phyloP scores from a whole-genome alignment of 1,140 invertebrate genomes.

The Drosophila pruinosa region DNA sequence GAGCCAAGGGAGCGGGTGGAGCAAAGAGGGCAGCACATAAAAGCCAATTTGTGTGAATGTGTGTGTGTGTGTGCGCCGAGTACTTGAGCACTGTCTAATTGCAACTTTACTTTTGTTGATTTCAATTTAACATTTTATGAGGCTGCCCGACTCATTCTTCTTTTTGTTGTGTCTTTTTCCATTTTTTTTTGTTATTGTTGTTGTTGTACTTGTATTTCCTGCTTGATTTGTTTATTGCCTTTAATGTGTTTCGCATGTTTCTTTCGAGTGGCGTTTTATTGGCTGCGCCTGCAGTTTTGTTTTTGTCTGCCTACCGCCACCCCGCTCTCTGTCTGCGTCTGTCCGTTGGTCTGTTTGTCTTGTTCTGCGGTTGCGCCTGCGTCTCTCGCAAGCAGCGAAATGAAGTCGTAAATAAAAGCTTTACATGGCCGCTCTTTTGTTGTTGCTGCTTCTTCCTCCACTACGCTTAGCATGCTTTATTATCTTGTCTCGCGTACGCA shows the following conservation, averaged over 20 bases:
- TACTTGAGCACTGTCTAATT: constrained; percentile 42
- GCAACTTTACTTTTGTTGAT: constrained; percentile 40
- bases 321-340: neutral
- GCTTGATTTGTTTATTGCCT: constrained; percentile 52
- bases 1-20: neutral
- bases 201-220: constrained; percentile 38
- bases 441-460: constrained; percentile 10
- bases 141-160: constrained; percentile 13
- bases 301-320: neutral
- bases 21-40: neutral
- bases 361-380: constrained; percentile 14
- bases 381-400: constrained; percentile 29
- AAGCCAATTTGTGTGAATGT: neutral
- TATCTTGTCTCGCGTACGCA: constrained; percentile 20
- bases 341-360: constrained; percentile 26
- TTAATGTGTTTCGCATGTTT: constrained; percentile 55
- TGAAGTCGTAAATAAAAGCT: constrained; percentile 55
- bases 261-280: constrained; percentile 46
- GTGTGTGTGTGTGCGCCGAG: constrained; percentile 14
- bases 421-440: constrained; percentile 26
- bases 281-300: constrained; percentile 32
- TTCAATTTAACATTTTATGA: constrained; percentile 51
- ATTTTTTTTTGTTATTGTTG: neutral
- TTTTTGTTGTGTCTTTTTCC: constrained; percentile 14
- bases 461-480: constrained; percentile 28